Conservation (phyloP, 1,140 invertebrate species). For the Drosophila sproati region DNA sequence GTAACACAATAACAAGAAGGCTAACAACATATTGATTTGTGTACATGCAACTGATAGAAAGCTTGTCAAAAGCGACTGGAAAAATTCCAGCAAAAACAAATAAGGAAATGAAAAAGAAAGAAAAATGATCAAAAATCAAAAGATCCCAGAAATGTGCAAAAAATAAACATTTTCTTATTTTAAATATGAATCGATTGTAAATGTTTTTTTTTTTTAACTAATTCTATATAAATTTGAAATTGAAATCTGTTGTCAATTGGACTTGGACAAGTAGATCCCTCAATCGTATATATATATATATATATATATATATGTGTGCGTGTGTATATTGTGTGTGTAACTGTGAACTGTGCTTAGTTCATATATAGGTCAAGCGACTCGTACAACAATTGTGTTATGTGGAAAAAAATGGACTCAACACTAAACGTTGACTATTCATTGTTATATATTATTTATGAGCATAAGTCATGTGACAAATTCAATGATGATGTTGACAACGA, state of each 20-base stretch:
- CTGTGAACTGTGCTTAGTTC: background rate
- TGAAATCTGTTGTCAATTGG: no score
- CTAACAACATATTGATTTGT: slow-evolving; percentile 25
- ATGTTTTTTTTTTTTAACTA: no score
- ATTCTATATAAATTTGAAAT: no score
- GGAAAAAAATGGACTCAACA: background rate
- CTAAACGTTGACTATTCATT: slow-evolving; percentile 1
- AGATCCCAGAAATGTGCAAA: no score
- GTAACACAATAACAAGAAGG: slow-evolving; percentile 3
- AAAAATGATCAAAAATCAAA: no score
- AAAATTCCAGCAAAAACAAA: background rate
- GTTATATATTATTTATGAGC: background rate
- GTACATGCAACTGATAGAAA: background rate
- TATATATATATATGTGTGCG: no score
- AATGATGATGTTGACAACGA: slow-evolving; percentile 13
- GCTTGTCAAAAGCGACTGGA: background rate
- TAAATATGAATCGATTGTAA: no score
- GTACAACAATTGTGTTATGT: slow-evolving; percentile 1
- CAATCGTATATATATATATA: background rate
- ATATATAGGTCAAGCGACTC: slow-evolving; percentile 10
- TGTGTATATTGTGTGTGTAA: no score
- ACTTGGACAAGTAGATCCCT: no score
- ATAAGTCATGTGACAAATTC: slow-evolving; percentile 28
- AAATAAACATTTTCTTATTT: no score
- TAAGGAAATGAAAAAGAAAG: background rate